Base-by-base conservation (phyloP, 1,140 invertebrate genomes). In the Leptestheria dahalacensis region DNA sequence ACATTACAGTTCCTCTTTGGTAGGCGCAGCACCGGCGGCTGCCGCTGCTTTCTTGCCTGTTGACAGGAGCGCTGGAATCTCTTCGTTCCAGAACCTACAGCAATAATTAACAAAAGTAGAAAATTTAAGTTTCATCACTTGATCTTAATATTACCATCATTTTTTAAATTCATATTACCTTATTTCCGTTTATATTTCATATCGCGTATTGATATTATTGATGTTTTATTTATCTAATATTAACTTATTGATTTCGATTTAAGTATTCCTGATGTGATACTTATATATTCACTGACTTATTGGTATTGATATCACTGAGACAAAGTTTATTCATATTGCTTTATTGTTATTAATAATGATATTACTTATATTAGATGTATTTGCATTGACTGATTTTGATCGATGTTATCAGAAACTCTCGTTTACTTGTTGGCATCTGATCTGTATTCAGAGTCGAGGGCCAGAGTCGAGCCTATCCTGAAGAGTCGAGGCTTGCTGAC, bases 1-100 rank as follows among this genome's bases (percentile, higher is more conserved):
- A 2, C 21, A 18, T 29, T 55, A 55, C 3, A 55, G 28, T 29
- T 55, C 53, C 3, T 55, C 53, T 55, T 55, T 55, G 15, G 1
- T 29, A 28, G 20, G 2, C 10, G 3, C 20, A 15, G 1, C 53
- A n/a, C 18, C 9, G 11, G 18, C 48, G 15, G 15, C n/a, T 47
- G 59, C 1, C 10, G 50, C 28, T 10, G 11, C 48, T 11, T 61
- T 48, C 2, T 57, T 55, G 1, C 9, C 53, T n/a, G 60, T 18
- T n/a, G 26, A 47, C 2, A 61, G 15, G 18, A 61, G 41, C 2
- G 41, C 60, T 20, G 60, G 24, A 48, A 61, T 50, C 15, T 61
- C 60, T 6, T 49, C 60, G 41, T 61, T 61, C 60, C 60, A 61
- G 18, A 61, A 61, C 21, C 60, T 59, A 29, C 1, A 12, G 11